phyloP scores from a whole-genome alignment of 2,113 vertebrate genomes.

The Andinoacara biseriatus region DNA sequence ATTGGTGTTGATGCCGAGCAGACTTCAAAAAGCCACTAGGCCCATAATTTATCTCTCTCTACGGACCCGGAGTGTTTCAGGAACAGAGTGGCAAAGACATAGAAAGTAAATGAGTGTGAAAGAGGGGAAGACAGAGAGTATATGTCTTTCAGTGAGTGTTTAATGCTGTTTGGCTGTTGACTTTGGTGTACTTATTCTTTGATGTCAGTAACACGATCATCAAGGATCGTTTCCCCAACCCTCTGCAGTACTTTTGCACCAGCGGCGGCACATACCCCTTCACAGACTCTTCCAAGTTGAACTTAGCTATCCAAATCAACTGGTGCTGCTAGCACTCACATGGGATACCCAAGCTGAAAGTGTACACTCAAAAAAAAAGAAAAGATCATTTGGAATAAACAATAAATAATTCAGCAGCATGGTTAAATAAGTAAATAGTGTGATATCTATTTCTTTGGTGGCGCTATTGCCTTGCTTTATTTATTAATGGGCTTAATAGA shows the following conservation, averaged over 20 bases:
- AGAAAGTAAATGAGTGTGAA: conserved; percentile 66
- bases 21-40: conserved; percentile 78
- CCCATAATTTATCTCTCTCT: conserved; percentile 76
- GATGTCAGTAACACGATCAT: conserved; percentile 79
- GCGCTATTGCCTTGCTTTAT: conserved; percentile 77
- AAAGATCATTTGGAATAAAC: conserved; percentile 82
- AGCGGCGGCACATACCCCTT: conserved; percentile 40
- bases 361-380: conserved; percentile 66
- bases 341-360: conserved; percentile 75
- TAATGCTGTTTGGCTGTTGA: conserved; percentile 72
- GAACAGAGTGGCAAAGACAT: conserved; percentile 59
- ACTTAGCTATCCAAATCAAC: conserved; percentile 69
- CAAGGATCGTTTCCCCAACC: conserved; percentile 64
- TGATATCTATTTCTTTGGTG: conserved; percentile 82
- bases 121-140: conserved; percentile 52
- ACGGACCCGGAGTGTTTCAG: conserved; percentile 64
- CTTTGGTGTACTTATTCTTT: conserved; percentile 75
- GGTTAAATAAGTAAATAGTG: conserved; percentile 82
- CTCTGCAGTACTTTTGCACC: conserved; percentile 65
- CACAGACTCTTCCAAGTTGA: conserved; percentile 64
- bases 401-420: conserved; percentile 79
- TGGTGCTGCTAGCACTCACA: conserved; percentile 59
- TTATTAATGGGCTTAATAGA: conserved; percentile 79
- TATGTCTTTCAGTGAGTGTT: conserved; percentile 68
- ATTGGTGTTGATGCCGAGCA: conserved; percentile 75